Evolutionary conservation across 2,888 invertebrate genomes (phyloP), one percentile per base, ranked within the genome.

Genomic region (Catocala sponsa): DNA sequence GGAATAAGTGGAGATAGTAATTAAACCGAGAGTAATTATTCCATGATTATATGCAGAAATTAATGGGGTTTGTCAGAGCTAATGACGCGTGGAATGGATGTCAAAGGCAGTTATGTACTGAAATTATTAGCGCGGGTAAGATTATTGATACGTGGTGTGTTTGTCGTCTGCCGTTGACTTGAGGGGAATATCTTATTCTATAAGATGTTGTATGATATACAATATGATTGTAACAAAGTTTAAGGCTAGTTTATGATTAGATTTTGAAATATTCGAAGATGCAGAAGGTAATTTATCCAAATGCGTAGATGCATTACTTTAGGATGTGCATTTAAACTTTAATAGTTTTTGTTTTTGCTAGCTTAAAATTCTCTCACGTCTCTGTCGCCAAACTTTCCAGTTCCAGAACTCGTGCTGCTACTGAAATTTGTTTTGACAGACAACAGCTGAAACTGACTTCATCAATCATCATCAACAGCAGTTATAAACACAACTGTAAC

Each of bases 11-110:
- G 6, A 47, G 32, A 47, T 55, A 61, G 52, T 76, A 68, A 77
- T 72, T 74, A 68, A 60, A 64, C 59, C 56, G 46, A 59, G 15
- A 72, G 65, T 71, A 74, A 68, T 72, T 70, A 74, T 70, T 53
- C 54, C 43, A 50, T 65, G 55, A 64, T 67, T 66, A 70, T 68
- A 74, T 77, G 66, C 67, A 71, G 64, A 69, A 74, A 61, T 63
- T 78, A 79, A 80, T 78, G 67, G 70, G 59, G 73, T 68, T 63
- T 74, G 64, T 74, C 72, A 72, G 72, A 60, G 60, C 64, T 70
- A 74, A 74, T 68, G 76, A 72, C 55, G 60, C 61, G 48, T 50
- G 56, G 63, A 63, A 66, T 74, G 58, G 65, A 49, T 76, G 59
- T 77, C 76, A 70, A 74, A 74, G 69, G 58, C 71, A 71, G 62